Percentiles rank a stretch among this genome's conserved stretches.
Conservation (phyloP, 2,113 vertebrate genomes). For the Corythoichthys intestinalis region DNA sequence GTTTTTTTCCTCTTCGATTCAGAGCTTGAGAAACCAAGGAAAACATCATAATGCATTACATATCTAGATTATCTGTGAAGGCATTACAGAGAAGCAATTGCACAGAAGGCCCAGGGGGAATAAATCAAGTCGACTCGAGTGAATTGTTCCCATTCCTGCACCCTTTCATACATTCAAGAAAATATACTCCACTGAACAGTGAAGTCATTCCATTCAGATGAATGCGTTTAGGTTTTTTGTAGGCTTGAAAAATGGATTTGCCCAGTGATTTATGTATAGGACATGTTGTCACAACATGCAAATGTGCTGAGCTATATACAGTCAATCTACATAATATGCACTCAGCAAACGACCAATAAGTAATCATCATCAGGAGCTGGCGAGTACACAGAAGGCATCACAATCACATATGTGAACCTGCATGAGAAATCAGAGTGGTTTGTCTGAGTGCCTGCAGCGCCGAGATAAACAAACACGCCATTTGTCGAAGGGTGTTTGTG, state of each 20-base stretch:
- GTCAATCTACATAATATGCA: background rate
- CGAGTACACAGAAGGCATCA: conserved; percentile 22
- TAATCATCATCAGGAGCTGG: conserved; percentile 29
- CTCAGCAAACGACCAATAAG: conserved; percentile 15
- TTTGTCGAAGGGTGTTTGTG: conserved; percentile 22
- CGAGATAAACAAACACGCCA: conserved; percentile 51
- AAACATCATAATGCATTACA: conserved; percentile 7
- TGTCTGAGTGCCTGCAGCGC: conserved; percentile 39
- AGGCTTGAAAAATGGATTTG: conserved; percentile 2
- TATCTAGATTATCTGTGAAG: conserved; percentile 24
- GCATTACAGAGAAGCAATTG: conserved; percentile 20
- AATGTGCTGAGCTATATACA: conserved; percentile 7
- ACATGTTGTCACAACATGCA: background rate
- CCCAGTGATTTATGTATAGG: background rate
- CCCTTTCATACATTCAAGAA: conserved; percentile 13
- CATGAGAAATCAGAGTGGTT: conserved; percentile 39
- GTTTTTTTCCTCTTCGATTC: background rate
- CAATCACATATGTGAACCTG: conserved; percentile 44
- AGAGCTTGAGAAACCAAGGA: background rate
- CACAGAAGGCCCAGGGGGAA: conserved; percentile 6
- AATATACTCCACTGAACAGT: conserved; percentile 10
- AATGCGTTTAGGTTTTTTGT: background rate
- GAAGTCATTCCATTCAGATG: conserved; percentile 4
- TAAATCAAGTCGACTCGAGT: conserved; percentile 21
- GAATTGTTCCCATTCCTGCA: conserved; percentile 17